Conservation (phyloP, 2,113 vertebrate genomes). For the Ploceus nigricollis region DNA sequence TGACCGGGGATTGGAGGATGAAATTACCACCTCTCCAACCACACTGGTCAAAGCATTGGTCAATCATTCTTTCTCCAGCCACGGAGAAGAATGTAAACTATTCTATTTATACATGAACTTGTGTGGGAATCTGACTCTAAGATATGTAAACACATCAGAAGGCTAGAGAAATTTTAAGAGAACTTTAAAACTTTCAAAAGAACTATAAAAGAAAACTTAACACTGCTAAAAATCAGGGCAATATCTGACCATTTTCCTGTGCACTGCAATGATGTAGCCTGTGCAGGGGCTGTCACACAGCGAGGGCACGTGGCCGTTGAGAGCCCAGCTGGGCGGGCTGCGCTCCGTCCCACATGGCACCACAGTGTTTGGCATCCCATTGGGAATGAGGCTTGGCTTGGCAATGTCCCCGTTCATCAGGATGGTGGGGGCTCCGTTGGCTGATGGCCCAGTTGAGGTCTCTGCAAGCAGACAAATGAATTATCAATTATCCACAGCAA, state of each 20-base stretch:
- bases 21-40: too few species aligned
- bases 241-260: conserved; percentile 99
- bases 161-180: too few species aligned
- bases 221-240: too few species aligned
- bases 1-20: too few species aligned
- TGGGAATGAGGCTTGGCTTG: conserved; percentile 81
- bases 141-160: too few species aligned
- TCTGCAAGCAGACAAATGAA: conserved; percentile 50
- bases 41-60: too few species aligned
- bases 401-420: conserved; percentile 76
- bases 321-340: conserved; percentile 73
- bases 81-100: too few species aligned
- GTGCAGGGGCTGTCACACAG: conserved; percentile 87
- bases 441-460: conserved; percentile 61
- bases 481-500: background rate
- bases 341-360: conserved; percentile 83
- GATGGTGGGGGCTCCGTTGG: conserved; percentile 74
- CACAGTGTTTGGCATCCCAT: conserved; percentile 84
- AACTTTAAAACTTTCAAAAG: too few species aligned
- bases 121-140: too few species aligned
- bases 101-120: too few species aligned
- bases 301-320: conserved; percentile 83
- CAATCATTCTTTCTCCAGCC: too few species aligned
- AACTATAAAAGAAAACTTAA: too few species aligned
- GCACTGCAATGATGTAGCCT: conserved; percentile 97